A percentile compares a stretch with the other conserved stretches of the same genome.
Evolutionary conservation across 2,888 invertebrate genomes (phyloP).

Genomic region (Eulithis prunata): DNA sequence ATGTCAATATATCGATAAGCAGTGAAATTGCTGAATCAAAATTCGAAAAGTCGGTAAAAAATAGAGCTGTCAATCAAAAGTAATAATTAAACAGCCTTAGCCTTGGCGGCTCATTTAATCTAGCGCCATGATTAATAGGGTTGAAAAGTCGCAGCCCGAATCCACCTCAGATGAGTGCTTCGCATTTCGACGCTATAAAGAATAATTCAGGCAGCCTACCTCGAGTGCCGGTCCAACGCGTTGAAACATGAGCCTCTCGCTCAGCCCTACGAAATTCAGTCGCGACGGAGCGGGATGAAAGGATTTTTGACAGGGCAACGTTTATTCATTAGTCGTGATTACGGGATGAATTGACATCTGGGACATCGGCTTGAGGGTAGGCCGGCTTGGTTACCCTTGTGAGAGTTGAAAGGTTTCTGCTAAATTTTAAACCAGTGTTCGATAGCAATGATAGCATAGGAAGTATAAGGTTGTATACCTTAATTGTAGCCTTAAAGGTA

Average conservation of each 20-base stretch:
- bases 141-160: conserved; percentile 76
- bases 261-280: conserved; percentile 55
- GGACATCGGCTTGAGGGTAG: conserved; percentile 67
- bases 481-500: conserved; percentile 40
- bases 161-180: conserved; percentile 76
- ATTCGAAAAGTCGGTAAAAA: neutral
- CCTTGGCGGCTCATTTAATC: conserved; percentile 36
- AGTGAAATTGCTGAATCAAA: too few relatives aligned
- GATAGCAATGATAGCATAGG: conserved; percentile 69
- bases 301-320: conserved; percentile 63
- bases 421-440: conserved; percentile 70
- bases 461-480: conserved; percentile 53
- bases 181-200: conserved; percentile 80
- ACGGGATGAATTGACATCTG: conserved; percentile 82
- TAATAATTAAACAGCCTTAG: conserved; percentile 18
- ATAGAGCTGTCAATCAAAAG: conserved; percentile 10
- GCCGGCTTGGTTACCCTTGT: conserved; percentile 69
- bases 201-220: conserved; percentile 78
- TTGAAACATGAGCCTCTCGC: conserved; percentile 58
- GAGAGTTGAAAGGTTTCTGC: conserved; percentile 63
- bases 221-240: conserved; percentile 61
- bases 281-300: conserved; percentile 64
- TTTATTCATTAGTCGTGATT: conserved; percentile 82
- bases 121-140: conserved; percentile 72
- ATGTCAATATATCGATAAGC: too few relatives aligned